Evolutionary conservation across 2,113 vertebrate genomes (phyloP).

Genomic region (Eurypyga helias): DNA sequence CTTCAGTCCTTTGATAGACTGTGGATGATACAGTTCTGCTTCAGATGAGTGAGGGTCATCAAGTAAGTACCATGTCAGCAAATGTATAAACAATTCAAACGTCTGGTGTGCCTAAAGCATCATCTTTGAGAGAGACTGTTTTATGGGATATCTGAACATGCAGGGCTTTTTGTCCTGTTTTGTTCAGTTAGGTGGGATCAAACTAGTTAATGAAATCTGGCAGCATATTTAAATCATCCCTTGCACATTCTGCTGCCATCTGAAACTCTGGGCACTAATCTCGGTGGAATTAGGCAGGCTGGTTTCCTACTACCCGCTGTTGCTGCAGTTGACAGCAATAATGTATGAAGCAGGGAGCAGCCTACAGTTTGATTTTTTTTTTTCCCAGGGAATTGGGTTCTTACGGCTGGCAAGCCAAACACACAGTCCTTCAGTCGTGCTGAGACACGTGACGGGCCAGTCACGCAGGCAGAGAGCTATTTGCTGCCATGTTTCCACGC

Average conservation of each 20-base stretch:
- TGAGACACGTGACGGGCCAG: neutral
- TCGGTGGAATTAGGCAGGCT: neutral
- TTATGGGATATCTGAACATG: neutral
- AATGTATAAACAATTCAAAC: neutral
- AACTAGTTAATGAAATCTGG: neutral
- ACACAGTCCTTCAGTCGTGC: neutral
- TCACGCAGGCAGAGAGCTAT: constrained; percentile 46
- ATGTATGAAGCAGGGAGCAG: constrained; percentile 18
- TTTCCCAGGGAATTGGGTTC: constrained; percentile 45
- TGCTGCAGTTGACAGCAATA: constrained; percentile 13
- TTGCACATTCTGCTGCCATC: neutral
- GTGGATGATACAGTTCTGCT: neutral
- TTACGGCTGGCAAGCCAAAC: constrained; percentile 21
- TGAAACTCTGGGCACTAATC: neutral
- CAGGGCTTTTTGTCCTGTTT: neutral
- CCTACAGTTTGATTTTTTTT: neutral
- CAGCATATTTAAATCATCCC: neutral
- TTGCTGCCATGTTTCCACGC: neutral
- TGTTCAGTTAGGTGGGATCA: neutral
- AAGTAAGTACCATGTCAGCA: neutral
- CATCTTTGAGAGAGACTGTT: neutral
- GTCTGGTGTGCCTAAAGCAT: neutral
- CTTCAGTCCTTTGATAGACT: neutral
- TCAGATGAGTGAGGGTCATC: neutral
- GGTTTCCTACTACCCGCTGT: neutral